Percentiles rank a stretch among this genome's conserved stretches.
Conservation (phyloP, 1,140 invertebrate genomes). For the Leptinotarsa lineolata region DNA sequence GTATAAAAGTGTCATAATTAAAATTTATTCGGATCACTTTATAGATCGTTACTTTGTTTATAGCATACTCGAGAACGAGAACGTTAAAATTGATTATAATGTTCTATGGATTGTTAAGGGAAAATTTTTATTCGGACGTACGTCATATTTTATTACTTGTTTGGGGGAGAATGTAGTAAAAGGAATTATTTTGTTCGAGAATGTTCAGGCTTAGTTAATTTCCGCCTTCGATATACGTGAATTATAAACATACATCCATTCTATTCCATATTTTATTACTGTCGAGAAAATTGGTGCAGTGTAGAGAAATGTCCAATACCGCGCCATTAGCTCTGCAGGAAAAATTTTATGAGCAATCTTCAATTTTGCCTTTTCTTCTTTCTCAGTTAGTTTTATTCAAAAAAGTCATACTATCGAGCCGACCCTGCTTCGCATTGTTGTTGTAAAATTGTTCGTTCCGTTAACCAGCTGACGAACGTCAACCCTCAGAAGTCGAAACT, state of each 20-base stretch:
- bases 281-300: background rate
- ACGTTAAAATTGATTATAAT: conserved; percentile 32
- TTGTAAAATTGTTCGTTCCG: no score
- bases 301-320: background rate
- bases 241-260: background rate
- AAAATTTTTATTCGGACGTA: conserved; percentile 23
- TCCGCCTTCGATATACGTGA: conserved; percentile 1
- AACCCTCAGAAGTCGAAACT: no score
- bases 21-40: conserved; percentile 30
- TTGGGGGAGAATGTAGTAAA: conserved; percentile 13
- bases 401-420: no score
- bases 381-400: no score
- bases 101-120: conserved; percentile 24
- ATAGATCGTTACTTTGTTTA: conserved; percentile 30
- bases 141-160: conserved; percentile 25
- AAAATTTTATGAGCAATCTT: no score
- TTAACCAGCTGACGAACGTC: no score
- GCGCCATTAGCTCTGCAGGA: background rate
- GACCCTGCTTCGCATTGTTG: no score
- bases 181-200: conserved; percentile 9
- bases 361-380: no score
- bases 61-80: conserved; percentile 21
- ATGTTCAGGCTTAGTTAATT: conserved; percentile 7
- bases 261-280: background rate
- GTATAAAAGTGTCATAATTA: conserved; percentile 30